These are phyloP conservation scores for Pteronura brasiliensis DNA, from an alignment of 2,113 vertebrate species.

Conservation along the genomic window DNA sequence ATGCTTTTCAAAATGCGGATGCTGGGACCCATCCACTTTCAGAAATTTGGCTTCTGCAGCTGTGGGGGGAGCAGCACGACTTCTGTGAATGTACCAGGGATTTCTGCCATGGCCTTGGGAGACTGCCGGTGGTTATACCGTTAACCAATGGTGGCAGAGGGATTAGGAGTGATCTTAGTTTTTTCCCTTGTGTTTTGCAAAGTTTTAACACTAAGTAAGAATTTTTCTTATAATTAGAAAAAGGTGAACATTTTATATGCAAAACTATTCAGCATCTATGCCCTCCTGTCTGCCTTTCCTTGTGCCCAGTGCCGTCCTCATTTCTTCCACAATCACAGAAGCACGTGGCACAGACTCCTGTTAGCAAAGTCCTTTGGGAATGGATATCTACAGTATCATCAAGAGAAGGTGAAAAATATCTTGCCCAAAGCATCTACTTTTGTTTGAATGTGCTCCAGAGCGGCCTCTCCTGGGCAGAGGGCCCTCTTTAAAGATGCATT, in stretches of 20 bases:
- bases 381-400: neutral
- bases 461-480: neutral
- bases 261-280: neutral
- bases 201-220: neutral
- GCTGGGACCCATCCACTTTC: neutral
- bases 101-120: neutral
- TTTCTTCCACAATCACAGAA: neutral
- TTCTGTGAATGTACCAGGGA: too few species aligned
- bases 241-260: neutral
- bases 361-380: slow-evolving; percentile 13
- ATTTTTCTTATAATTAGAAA: neutral
- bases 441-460: neutral
- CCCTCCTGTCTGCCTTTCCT: neutral
- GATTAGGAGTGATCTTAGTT: neutral
- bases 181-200: neutral
- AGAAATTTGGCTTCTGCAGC: neutral
- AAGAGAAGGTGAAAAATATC: slow-evolving; percentile 42
- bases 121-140: neutral
- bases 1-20: neutral
- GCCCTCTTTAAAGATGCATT: slow-evolving; percentile 20
- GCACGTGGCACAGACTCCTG: neutral
- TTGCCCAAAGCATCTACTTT: slow-evolving; percentile 31
- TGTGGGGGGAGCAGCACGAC: fast-evolving
- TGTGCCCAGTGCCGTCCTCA: fast-evolving
- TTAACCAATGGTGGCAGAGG: neutral